phyloP scores from a whole-genome alignment of 2,888 invertebrate genomes.

The Caenorhabditis sp. region DNA sequence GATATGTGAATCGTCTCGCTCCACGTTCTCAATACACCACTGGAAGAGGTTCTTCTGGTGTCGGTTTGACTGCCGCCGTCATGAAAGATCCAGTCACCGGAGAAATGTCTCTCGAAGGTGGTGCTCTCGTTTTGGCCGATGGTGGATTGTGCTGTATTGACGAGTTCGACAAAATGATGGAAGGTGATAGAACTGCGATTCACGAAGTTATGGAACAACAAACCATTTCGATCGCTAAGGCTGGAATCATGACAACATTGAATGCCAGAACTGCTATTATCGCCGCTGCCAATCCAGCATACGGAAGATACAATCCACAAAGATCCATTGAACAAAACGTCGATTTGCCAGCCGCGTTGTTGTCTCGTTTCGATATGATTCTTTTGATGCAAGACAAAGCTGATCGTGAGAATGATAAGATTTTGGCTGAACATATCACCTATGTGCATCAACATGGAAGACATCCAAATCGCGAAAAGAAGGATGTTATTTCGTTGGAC shows the following conservation, averaged over 20 bases:
- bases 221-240: constrained; percentile 98
- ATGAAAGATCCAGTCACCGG: constrained; percentile 96
- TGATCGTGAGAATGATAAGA: constrained; percentile 78
- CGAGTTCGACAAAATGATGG: constrained; percentile 99
- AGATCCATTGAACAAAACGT: constrained; percentile 95
- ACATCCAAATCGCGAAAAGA: constrained; percentile 77
- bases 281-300: constrained; percentile 98
- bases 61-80: constrained; percentile 97
- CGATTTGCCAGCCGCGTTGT: constrained; percentile 92
- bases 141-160: constrained; percentile 87
- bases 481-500: constrained; percentile 75
- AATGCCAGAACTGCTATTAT: constrained; percentile 96
- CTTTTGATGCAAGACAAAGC: constrained; percentile 75
- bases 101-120: constrained; percentile 96
- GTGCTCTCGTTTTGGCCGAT: constrained; percentile 78
- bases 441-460: constrained; percentile 82
- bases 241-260: constrained; percentile 96
- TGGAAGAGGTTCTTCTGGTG: constrained; percentile 73
- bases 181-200: constrained; percentile 90
- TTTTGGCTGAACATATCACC: constrained; percentile 94
- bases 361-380: constrained; percentile 79
- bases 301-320: constrained; percentile 91
- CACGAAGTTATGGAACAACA: constrained; percentile 96
- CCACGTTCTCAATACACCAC: constrained; percentile 79
- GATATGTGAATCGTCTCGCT: constrained; percentile 91